Evolutionary conservation across 2,797 vertebrate species (phyloP).

Genomic region (Rhinophrynus dorsalis): DNA sequence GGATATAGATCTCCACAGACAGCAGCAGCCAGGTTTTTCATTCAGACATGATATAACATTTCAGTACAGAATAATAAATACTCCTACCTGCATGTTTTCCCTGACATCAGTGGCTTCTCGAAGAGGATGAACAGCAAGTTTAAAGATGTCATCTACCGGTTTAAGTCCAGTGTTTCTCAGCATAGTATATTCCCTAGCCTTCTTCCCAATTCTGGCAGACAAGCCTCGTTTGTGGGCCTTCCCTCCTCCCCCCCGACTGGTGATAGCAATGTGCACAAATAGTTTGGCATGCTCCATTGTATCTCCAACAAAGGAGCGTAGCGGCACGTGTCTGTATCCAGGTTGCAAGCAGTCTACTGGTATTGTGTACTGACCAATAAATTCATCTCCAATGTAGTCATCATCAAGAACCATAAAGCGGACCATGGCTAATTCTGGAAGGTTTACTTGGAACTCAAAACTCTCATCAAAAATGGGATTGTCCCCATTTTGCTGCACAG

Average conservation of each 20-base stretch:
- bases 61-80: too few relatives aligned
- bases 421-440: constrained; percentile 91
- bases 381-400: constrained; percentile 96
- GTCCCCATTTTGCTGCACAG: constrained; percentile 93
- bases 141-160: constrained; percentile 89
- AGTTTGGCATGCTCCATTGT: constrained; percentile 87
- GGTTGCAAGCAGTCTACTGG: constrained; percentile 93
- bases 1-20: too few relatives aligned
- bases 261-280: constrained; percentile 91
- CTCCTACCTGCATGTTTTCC: constrained; percentile 88
- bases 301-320: constrained; percentile 87
- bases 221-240: constrained; percentile 88
- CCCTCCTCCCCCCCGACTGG: constrained; percentile 87
- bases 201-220: constrained; percentile 84
- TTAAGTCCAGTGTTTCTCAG: constrained; percentile 87
- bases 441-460: constrained; percentile 95
- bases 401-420: constrained; percentile 96
- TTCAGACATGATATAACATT: too few relatives aligned
- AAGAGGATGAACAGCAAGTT: constrained; percentile 76
- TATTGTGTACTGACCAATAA: constrained; percentile 93
- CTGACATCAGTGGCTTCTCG: constrained; percentile 90
- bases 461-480: constrained; percentile 96
- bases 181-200: constrained; percentile 86
- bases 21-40: too few relatives aligned
- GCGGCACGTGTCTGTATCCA: constrained; percentile 89